A percentile compares a stretch with the other conserved stretches of the same genome.
Conservation (phyloP, 2,797 vertebrate genomes). For the Phoebastria nigripes region DNA sequence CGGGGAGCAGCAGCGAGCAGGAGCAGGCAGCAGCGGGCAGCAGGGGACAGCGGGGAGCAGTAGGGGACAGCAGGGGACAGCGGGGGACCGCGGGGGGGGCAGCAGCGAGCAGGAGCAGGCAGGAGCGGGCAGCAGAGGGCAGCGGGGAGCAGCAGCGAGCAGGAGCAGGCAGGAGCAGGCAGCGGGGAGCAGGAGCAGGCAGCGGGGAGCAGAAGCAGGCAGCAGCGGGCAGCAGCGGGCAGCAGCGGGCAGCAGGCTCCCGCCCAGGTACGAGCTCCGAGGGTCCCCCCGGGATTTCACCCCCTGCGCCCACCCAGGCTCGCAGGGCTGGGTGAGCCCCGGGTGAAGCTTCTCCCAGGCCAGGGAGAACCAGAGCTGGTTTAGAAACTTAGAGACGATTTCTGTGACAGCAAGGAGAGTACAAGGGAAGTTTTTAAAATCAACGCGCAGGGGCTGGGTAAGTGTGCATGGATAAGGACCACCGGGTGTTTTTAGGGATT, state of each 20-base stretch:
- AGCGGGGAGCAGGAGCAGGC: accelerated
- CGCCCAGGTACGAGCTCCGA: not conserved
- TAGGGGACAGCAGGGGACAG: accelerated
- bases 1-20: accelerated
- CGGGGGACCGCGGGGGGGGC: too few relatives aligned
- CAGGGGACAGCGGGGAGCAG: accelerated
- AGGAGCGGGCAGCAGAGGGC: too few relatives aligned
- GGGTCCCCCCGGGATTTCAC: too few relatives aligned
- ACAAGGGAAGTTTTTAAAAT: too few relatives aligned
- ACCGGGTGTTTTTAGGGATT: not conserved
- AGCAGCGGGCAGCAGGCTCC: too few relatives aligned
- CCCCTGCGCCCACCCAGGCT: accelerated
- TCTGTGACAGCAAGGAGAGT: not conserved
- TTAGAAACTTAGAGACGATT: not conserved
- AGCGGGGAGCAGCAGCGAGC: too few relatives aligned
- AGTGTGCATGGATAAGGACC: accelerated
- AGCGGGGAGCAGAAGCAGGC: too few relatives aligned
- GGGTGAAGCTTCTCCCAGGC: not conserved
- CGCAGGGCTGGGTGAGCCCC: not conserved
- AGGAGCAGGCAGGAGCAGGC: too few relatives aligned
- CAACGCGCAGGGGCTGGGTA: accelerated
- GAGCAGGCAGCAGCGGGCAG: not conserved
- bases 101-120: too few relatives aligned
- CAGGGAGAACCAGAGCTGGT: not conserved
- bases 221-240: too few relatives aligned